Evolutionary conservation across 2,113 vertebrate genomes (phyloP).

Genomic region (Chiloscyllium plagiosum): DNA sequence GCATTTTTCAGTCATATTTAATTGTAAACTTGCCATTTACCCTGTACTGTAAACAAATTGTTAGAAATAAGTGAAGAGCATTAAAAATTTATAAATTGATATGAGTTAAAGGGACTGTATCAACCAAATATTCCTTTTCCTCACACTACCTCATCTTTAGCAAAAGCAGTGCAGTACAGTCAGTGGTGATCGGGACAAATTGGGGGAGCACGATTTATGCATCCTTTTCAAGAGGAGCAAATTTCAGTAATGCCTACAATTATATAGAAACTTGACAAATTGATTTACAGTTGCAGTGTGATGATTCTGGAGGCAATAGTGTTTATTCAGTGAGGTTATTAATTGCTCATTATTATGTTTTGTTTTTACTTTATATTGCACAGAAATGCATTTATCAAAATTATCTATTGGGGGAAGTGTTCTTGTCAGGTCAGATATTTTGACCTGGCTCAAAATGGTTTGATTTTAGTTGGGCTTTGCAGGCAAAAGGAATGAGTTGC

Average conservation of each 20-base stretch:
- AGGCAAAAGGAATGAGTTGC: not conserved
- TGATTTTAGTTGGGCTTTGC: not conserved
- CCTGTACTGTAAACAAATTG: not conserved
- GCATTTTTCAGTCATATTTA: not conserved
- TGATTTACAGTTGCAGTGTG: not conserved
- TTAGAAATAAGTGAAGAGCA: not conserved
- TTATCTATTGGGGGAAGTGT: not conserved
- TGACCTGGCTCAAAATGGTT: not conserved
- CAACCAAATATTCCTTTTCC: not conserved
- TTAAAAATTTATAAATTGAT: not conserved
- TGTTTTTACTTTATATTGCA: not conserved
- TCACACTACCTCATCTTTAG: not conserved
- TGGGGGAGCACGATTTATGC: not conserved
- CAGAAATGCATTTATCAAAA: not conserved
- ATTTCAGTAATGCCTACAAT: not conserved
- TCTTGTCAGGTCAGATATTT: not conserved
- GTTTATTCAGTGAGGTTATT: not conserved
- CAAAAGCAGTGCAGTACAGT: not conserved
- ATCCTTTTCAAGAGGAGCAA: not conserved
- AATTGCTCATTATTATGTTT: not conserved
- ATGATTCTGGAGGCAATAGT: not conserved
- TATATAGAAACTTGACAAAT: not conserved
- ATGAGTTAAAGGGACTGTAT: not conserved
- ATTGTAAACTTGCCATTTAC: conserved; percentile 1
- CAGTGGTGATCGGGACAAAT: not conserved